Evolutionary conservation across 2,113 vertebrate genomes (phyloP).

Genomic region (Odontesthes bonariensis): DNA sequence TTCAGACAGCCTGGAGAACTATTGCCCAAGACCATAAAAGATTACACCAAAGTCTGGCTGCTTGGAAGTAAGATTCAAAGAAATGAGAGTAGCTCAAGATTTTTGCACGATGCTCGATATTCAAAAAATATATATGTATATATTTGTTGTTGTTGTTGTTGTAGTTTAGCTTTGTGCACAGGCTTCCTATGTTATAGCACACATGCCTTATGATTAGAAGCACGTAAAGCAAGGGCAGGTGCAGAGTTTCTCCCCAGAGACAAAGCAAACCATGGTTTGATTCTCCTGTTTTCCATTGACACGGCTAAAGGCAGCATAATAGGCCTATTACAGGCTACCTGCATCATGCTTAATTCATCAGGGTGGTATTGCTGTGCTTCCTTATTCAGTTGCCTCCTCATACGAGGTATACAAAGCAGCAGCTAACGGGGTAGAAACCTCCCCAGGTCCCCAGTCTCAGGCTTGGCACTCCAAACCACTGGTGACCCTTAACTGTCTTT

Average conservation of each 20-base stretch:
- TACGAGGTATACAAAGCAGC: constrained; percentile 64
- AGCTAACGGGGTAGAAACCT: constrained; percentile 49
- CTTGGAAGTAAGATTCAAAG: too few relatives aligned
- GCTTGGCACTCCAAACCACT: constrained; percentile 41
- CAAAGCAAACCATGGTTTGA: constrained; percentile 44
- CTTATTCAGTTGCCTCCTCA: constrained; percentile 72
- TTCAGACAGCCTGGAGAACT: too few relatives aligned
- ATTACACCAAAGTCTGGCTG: too few relatives aligned
- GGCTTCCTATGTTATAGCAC: not conserved
- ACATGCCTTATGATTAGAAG: not conserved
- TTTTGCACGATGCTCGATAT: too few relatives aligned
- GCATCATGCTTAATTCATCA: constrained; percentile 82
- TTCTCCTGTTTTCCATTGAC: constrained; percentile 68
- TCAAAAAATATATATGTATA: not conserved
- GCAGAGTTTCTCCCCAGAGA: constrained; percentile 28
- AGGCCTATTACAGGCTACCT: constrained; percentile 72
- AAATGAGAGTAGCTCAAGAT: too few relatives aligned
- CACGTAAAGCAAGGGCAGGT: constrained; percentile 10
- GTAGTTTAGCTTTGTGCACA: not conserved
- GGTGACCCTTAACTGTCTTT: constrained; percentile 69
- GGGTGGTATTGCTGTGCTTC: constrained; percentile 45
- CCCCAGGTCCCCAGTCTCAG: constrained; percentile 53
- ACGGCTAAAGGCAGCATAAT: constrained; percentile 71
- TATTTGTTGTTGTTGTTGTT: not conserved
- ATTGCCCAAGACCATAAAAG: too few relatives aligned